phyloP scores from a whole-genome alignment of 1,140 invertebrate species.

The fruit fly (Drosophila melanogaster) region DNA sequence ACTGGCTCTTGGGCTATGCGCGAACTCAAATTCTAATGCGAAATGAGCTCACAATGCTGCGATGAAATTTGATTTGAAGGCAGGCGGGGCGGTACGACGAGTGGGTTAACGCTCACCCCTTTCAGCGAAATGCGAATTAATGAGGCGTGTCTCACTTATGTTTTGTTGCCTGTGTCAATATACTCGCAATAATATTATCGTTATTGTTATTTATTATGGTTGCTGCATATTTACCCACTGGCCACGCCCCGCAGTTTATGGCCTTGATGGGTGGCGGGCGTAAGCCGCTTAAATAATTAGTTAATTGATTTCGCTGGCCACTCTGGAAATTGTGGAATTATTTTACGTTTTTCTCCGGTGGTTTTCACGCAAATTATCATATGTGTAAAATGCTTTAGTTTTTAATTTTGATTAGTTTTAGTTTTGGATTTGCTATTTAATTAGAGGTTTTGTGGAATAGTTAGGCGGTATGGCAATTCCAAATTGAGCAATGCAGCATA shows the following conservation, averaged over 20 bases:
- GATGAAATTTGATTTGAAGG: conserved; percentile 27
- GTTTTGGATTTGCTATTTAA: conserved; percentile 23
- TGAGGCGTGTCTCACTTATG: conserved; percentile 72
- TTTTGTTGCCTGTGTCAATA: conserved; percentile 50
- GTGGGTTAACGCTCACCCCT: background rate
- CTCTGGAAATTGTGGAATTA: conserved; percentile 26
- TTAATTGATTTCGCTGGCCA: conserved; percentile 59
- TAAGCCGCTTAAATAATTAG: conserved; percentile 75
- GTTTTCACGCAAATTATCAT: conserved; percentile 21
- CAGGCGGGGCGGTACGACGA: background rate
- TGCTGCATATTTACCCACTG: conserved; percentile 33
- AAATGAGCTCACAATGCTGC: conserved; percentile 3
- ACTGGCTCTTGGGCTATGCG: conserved; percentile 30
- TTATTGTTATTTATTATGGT: conserved; percentile 53
- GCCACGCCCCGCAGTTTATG: conserved; percentile 31
- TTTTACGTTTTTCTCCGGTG: conserved; percentile 9
- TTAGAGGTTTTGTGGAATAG: conserved; percentile 12
- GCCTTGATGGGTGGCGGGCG: conserved; percentile 26
- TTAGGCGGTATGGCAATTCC: background rate
- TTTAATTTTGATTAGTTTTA: conserved; percentile 30
- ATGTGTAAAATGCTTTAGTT: conserved; percentile 23
- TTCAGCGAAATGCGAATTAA: conserved; percentile 60
- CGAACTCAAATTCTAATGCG: conserved; percentile 49
- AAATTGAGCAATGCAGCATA: background rate
- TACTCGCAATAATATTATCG: conserved; percentile 43